Evolutionary conservation across 2,797 vertebrate species (phyloP).

Genomic region (Stomatorhinus walkeri): DNA sequence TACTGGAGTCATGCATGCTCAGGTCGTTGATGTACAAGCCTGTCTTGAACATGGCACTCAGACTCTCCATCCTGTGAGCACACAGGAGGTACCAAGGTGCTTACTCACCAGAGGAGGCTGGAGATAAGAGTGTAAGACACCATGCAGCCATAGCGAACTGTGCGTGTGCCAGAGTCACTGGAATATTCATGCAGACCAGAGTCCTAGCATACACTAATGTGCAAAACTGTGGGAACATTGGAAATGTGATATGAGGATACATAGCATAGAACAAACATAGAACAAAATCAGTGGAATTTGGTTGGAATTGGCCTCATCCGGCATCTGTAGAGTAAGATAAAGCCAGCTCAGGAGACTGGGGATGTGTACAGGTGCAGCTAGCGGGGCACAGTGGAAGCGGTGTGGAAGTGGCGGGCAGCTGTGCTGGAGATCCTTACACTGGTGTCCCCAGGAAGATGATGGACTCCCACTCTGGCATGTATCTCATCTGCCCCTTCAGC

Average conservation of each 20-base stretch:
- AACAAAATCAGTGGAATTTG: neutral
- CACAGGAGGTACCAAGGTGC: neutral
- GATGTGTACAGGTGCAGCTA: neutral
- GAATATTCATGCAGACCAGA: neutral
- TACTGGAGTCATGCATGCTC: slow-evolving; percentile 69
- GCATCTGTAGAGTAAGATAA: neutral
- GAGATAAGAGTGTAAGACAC: neutral
- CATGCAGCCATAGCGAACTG: neutral
- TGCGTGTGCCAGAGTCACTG: neutral
- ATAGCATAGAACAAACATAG: too few species aligned
- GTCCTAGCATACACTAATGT: neutral
- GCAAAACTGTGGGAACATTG: neutral
- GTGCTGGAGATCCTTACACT: slow-evolving; percentile 44
- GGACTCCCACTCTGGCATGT: slow-evolving; percentile 68
- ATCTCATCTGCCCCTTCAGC: slow-evolving; percentile 68
- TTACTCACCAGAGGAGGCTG: neutral
- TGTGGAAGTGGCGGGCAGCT: slow-evolving; percentile 28
- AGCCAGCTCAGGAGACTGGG: neutral
- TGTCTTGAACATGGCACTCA: slow-evolving; percentile 64
- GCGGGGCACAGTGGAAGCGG: neutral
- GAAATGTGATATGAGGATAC: neutral
- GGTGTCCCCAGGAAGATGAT: slow-evolving; percentile 68
- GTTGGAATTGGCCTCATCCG: neutral
- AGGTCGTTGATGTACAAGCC: slow-evolving; percentile 68
- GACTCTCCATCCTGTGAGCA: slow-evolving; percentile 61